Evolutionary conservation across 2,797 vertebrate genomes (phyloP).

Genomic region (Gorsachius magnificus): DNA sequence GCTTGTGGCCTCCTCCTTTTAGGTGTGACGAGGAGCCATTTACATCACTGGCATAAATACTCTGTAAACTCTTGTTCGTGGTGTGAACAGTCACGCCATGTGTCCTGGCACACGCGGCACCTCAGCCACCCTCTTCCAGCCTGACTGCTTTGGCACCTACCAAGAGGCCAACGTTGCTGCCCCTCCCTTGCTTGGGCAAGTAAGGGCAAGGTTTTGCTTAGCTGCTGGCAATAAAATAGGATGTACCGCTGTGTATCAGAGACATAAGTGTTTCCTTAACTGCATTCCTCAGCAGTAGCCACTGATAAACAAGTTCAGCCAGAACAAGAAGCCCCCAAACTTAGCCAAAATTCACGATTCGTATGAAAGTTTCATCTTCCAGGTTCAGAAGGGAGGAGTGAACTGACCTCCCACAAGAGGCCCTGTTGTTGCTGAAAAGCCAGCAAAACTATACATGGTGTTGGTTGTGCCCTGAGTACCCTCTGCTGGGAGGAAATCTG

Average conservation of each 20-base stretch:
- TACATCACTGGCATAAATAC: neutral
- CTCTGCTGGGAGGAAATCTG: neutral
- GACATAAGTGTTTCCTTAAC: neutral
- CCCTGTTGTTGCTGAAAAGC: neutral
- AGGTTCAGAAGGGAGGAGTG: neutral
- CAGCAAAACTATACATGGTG: neutral
- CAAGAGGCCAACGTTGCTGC: neutral
- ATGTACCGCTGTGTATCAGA: neutral
- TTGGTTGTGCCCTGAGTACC: neutral
- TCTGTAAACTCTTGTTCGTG: neutral
- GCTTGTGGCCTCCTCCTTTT: neutral
- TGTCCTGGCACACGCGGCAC: neutral
- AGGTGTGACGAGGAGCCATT: neutral
- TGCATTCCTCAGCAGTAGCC: slow-evolving; percentile 18
- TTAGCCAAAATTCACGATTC: neutral
- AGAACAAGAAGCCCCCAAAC: neutral
- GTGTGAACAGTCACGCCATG: neutral
- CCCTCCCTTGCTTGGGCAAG: neutral
- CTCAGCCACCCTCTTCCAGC: neutral
- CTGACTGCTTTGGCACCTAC: neutral
- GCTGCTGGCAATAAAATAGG: neutral
- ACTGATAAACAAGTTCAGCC: slow-evolving; percentile 33
- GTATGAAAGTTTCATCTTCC: neutral
- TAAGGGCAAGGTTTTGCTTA: slow-evolving; percentile 13
- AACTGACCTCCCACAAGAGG: neutral